Evolutionary conservation across 2,113 vertebrate genomes (phyloP).

Genomic region (Nothoprocta perdicaria): DNA sequence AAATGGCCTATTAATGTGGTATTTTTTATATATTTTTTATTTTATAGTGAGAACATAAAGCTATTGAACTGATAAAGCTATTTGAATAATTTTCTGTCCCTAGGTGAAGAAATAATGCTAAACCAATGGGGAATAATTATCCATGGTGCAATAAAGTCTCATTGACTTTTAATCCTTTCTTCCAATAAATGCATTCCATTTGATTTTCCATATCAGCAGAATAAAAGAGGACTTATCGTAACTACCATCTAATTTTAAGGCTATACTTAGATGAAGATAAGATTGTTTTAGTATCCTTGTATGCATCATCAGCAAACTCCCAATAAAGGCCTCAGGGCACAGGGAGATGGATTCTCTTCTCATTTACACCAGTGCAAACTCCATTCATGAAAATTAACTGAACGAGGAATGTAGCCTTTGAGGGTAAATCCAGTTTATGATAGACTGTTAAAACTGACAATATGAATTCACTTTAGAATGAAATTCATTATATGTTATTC

Average conservation of each 20-base stretch:
- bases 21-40: too few species aligned
- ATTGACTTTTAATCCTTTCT: slow-evolving; percentile 60
- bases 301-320: slow-evolving; percentile 47
- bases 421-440: slow-evolving; percentile 39
- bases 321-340: slow-evolving; percentile 19
- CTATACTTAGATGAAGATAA: slow-evolving; percentile 36
- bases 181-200: slow-evolving; percentile 22
- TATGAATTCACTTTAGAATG: slow-evolving; percentile 32
- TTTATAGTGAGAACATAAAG: background rate
- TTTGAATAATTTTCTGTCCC: background rate
- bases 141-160: slow-evolving; percentile 50
- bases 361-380: slow-evolving; percentile 18
- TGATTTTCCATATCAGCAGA: slow-evolving; percentile 49
- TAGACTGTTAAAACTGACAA: slow-evolving; percentile 25
- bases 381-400: slow-evolving; percentile 43
- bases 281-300: slow-evolving; percentile 12
- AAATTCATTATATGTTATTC: slow-evolving; percentile 37
- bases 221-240: slow-evolving; percentile 27
- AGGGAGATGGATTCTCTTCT: slow-evolving; percentile 19
- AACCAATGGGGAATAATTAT: slow-evolving; percentile 57
- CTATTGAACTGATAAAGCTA: background rate
- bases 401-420: slow-evolving; percentile 22
- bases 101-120: slow-evolving; percentile 34
- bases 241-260: slow-evolving; percentile 52
- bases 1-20: background rate